These are phyloP conservation scores for Karalla daura DNA, from an alignment of 2,797 vertebrate genomes.

Conservation along the genomic window DNA sequence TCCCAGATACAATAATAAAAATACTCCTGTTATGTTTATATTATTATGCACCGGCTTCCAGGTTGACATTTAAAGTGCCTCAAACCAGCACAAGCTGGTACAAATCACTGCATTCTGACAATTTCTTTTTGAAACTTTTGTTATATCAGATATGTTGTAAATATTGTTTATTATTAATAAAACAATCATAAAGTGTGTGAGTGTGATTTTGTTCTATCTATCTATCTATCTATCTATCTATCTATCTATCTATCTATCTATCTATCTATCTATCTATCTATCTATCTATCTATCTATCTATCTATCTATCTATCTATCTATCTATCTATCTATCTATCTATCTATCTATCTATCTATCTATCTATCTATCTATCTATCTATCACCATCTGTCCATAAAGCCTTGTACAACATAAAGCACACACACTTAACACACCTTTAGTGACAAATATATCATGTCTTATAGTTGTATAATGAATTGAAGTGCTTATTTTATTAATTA, in stretches of 20 bases:
- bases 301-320: conserved; percentile 15
- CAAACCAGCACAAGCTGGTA: not conserved
- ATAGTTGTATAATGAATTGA: too few relatives aligned
- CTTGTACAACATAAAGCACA: too few relatives aligned
- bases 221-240: conserved; percentile 33
- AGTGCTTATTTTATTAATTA: too few relatives aligned
- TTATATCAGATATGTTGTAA: conserved; percentile 52
- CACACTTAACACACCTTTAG: too few relatives aligned
- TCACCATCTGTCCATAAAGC: too few relatives aligned
- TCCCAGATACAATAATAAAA: not conserved
- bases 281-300: conserved; percentile 17
- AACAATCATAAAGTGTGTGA: conserved; percentile 41
- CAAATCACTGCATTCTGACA: not conserved
- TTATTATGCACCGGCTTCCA: conserved; percentile 1
- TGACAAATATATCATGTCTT: too few relatives aligned
- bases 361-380: conserved; percentile 26
- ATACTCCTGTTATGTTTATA: not conserved
- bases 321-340: conserved; percentile 10
- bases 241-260: conserved; percentile 2
- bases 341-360: conserved; percentile 13
- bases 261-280: conserved; percentile 16
- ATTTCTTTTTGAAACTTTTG: not conserved
- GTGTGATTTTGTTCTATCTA: conserved; percentile 2
- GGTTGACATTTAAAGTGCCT: conserved; percentile 14
- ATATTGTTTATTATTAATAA: conserved; percentile 64